Percentiles rank a stretch among this genome's conserved stretches.
These are phyloP conservation scores for Anoplolepis gracilipes DNA, from an alignment of 1,140 invertebrate species.

Conservation along the genomic window DNA sequence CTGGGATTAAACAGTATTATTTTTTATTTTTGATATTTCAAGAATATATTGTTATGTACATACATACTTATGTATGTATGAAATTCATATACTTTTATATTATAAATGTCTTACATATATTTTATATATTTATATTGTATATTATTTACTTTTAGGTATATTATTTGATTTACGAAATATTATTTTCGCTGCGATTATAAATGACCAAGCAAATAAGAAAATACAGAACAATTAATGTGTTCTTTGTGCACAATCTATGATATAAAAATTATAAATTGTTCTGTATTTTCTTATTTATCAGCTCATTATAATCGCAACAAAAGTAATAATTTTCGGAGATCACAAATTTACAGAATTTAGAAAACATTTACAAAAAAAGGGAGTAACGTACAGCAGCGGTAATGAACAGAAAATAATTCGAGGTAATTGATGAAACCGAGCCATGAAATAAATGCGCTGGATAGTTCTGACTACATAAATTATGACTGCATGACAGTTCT, in stretches of 20 bases:
- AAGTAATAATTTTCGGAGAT: neutral
- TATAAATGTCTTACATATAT: no score
- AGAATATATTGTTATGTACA: neutral
- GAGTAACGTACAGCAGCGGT: neutral
- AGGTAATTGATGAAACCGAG: neutral
- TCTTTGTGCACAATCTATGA: neutral
- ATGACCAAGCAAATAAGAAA: neutral
- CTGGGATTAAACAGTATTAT: neutral
- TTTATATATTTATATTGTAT: no score
- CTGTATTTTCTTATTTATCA: neutral
- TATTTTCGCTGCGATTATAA: neutral
- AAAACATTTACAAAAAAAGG: neutral
- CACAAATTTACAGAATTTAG: neutral
- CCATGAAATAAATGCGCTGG: constrained; percentile 8
- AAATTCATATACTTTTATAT: neutral
- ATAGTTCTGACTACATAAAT: constrained; percentile 80
- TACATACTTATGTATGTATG: neutral
- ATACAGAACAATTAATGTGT: constrained; percentile 7
- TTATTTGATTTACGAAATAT: neutral
- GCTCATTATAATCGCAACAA: neutral
- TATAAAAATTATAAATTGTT: neutral
- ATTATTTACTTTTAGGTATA: no score
- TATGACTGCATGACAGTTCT: constrained; percentile 80
- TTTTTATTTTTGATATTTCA: neutral
- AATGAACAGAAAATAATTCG: neutral